phyloP scores from a whole-genome alignment of 2,113 vertebrate species.

The Atherinomorus stipes region DNA sequence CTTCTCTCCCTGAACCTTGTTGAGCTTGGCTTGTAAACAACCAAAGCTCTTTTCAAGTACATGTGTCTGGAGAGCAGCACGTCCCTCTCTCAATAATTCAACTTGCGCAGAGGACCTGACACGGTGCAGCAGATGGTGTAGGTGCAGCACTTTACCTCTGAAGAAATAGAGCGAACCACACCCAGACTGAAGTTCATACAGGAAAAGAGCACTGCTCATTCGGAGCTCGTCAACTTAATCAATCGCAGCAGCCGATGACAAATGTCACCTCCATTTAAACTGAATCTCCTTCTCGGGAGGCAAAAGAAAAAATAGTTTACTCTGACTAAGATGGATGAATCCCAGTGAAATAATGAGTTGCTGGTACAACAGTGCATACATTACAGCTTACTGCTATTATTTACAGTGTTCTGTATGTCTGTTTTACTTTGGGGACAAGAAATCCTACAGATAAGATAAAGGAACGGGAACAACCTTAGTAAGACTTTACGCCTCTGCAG shows the following conservation, averaged over 20 bases:
- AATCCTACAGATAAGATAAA: slow-evolving; percentile 26
- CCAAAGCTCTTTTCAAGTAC: slow-evolving; percentile 14
- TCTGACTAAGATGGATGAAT: slow-evolving; percentile 50
- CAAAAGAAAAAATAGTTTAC: slow-evolving; percentile 37
- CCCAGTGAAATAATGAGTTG: slow-evolving; percentile 47
- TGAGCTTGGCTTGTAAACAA: slow-evolving; percentile 30
- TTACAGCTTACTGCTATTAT: slow-evolving; percentile 14
- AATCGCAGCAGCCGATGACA: slow-evolving; percentile 56
- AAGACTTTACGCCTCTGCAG: slow-evolving; percentile 13
- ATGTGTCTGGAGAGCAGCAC: slow-evolving; percentile 34
- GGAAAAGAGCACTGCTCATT: slow-evolving; percentile 31
- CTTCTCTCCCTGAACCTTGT: slow-evolving; percentile 3
- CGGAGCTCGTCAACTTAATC: slow-evolving; percentile 64
- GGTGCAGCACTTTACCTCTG: slow-evolving; percentile 34
- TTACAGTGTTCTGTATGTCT: neutral
- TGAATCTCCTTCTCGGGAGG: slow-evolving; percentile 35
- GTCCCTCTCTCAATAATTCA: slow-evolving; percentile 50
- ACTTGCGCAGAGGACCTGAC: slow-evolving; percentile 46
- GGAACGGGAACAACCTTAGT: neutral
- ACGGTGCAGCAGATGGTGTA: slow-evolving; percentile 64
- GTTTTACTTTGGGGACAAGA: slow-evolving; percentile 17
- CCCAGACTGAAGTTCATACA: slow-evolving; percentile 51
- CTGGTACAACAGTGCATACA: slow-evolving; percentile 12
- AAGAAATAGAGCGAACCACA: slow-evolving; percentile 36
- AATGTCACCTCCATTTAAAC: slow-evolving; percentile 56